phyloP scores from a whole-genome alignment of 1,140 invertebrate species.

The Teleopsis dalmanni region DNA sequence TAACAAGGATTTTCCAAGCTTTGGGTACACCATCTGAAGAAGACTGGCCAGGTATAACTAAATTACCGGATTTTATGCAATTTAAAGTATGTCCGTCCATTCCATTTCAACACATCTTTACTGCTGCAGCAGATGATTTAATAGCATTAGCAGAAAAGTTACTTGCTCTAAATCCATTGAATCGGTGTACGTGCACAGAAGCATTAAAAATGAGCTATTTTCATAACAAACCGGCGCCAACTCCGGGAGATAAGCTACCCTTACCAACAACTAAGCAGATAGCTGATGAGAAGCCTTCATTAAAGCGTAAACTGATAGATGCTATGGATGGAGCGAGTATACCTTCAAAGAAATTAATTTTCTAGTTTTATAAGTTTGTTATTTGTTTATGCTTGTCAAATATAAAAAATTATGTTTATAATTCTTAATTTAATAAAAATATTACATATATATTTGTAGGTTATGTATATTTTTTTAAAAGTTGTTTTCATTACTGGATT shows the following conservation, averaged over 20 bases:
- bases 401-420: too few relatives aligned
- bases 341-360: too few relatives aligned
- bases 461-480: too few relatives aligned
- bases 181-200: slow-evolving; percentile 72
- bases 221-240: slow-evolving; percentile 82
- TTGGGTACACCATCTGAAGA: slow-evolving; percentile 86
- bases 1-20: slow-evolving; percentile 90
- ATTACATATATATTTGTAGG: too few relatives aligned
- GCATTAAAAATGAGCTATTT: slow-evolving; percentile 79
- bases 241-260: slow-evolving; percentile 70
- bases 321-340: slow-evolving; percentile 12
- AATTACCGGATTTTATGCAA: slow-evolving; percentile 84
- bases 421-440: too few relatives aligned
- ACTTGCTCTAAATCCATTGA: slow-evolving; percentile 76
- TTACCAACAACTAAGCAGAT: slow-evolving; percentile 49
- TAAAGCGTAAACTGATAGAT: slow-evolving; percentile 17
- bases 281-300: slow-evolving; percentile 12
- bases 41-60: slow-evolving; percentile 82
- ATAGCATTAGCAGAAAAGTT: slow-evolving; percentile 73
- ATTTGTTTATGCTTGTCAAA: too few relatives aligned
- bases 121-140: slow-evolving; percentile 90
- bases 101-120: slow-evolving; percentile 87
- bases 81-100: slow-evolving; percentile 82
- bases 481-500: too few relatives aligned
- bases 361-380: too few relatives aligned